A percentile compares a stretch with the other conserved stretches of the same genome.
These are phyloP conservation scores for Polyergus mexicanus DNA, from an alignment of 1,140 invertebrate species.

Conservation along the genomic window DNA sequence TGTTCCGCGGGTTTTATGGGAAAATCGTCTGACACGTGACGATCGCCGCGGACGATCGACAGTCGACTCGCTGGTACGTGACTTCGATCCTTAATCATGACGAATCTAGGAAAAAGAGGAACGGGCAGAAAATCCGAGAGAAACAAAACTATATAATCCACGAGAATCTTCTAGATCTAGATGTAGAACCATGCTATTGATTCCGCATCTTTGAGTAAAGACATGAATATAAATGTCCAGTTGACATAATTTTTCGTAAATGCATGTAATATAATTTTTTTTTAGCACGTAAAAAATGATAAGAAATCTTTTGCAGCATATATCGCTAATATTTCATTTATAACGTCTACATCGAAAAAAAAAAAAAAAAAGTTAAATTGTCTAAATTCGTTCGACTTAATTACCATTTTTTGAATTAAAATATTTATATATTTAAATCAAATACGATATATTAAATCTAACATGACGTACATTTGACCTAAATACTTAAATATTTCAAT, in stretches of 20 bases:
- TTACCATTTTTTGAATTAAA: no score
- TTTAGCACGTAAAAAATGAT: background rate
- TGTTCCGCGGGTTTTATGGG: slow-evolving; percentile 74
- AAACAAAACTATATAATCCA: slow-evolving; percentile 60
- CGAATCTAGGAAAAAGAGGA: slow-evolving; percentile 32
- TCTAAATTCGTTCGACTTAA: no score
- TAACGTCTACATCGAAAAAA: background rate
- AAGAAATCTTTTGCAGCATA: background rate
- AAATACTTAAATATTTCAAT: no score
- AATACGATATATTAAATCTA: no score
- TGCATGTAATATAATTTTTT: background rate
- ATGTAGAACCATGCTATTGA: background rate
- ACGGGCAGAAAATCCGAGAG: slow-evolving; percentile 39
- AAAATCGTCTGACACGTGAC: slow-evolving; percentile 76
- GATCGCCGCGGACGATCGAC: slow-evolving; percentile 70
- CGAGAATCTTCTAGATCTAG: slow-evolving; percentile 13
- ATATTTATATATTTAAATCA: no score
- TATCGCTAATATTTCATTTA: slow-evolving; percentile 7
- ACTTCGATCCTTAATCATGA: slow-evolving; percentile 71
- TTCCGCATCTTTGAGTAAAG: slow-evolving; percentile 6
- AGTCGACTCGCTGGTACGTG: slow-evolving; percentile 68
- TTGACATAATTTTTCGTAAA: background rate
- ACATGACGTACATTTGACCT: no score
- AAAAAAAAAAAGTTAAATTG: no score
- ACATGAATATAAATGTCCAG: slow-evolving; percentile 15